phyloP scores from a whole-genome alignment of 2,888 invertebrate species.

The Hymenopus coronatus region DNA sequence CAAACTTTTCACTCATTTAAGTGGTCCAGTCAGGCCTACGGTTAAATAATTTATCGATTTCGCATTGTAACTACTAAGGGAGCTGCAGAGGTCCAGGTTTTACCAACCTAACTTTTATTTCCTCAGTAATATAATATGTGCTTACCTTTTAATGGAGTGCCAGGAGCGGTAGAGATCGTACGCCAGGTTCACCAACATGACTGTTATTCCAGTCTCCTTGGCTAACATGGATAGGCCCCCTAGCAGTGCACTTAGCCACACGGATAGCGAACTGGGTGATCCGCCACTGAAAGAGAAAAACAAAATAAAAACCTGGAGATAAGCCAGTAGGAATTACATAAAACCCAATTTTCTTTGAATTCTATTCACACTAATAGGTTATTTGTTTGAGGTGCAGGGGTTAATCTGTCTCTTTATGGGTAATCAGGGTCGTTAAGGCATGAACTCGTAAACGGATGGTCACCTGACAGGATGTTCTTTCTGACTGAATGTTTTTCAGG shows the following conservation, averaged over 20 bases:
- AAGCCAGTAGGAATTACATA: no score
- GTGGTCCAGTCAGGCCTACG: no score
- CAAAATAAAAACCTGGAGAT: no score
- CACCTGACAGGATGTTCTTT: not conserved
- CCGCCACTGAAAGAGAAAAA: not conserved
- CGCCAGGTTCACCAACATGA: conserved; percentile 72
- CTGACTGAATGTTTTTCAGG: not conserved
- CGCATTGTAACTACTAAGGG: no score
- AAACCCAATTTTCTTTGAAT: no score
- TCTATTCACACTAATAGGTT: no score
- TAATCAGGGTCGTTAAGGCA: not conserved
- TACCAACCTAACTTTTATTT: no score
- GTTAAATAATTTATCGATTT: no score
- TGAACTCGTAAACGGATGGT: not conserved
- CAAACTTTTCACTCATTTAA: no score
- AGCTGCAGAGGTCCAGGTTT: no score
- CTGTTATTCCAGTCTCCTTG: conserved; percentile 82
- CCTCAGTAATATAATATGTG: not conserved
- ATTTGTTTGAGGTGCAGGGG: no score
- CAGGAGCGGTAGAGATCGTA: conserved; percentile 75
- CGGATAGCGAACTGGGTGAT: conserved; percentile 40
- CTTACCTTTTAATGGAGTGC: conserved; percentile 64
- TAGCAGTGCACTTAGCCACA: conserved; percentile 67
- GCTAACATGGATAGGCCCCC: conserved; percentile 80
- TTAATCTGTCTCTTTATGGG: no score